phyloP scores from a whole-genome alignment of 2,797 vertebrate species.

The Myotis findleyi region DNA sequence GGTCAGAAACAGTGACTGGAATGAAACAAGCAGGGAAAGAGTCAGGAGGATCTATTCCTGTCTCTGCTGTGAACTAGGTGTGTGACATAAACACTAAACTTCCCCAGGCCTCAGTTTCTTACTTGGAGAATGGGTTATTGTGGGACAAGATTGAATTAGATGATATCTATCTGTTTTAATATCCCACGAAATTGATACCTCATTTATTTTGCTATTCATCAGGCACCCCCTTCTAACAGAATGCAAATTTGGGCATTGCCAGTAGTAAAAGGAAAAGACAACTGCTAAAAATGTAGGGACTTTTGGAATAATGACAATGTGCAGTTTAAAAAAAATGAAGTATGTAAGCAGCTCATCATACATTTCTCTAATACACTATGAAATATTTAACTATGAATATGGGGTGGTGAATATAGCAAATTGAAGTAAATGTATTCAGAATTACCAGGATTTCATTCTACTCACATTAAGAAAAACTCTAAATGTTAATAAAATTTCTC shows the following conservation, averaged over 20 bases:
- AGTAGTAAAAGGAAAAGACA: neutral
- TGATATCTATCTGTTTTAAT: neutral
- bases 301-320: constrained; percentile 7
- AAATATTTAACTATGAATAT: constrained; percentile 7
- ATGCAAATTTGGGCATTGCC: neutral
- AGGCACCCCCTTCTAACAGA: neutral
- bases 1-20: constrained; percentile 31
- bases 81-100: neutral
- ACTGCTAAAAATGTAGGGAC: neutral
- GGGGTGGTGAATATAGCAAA: neutral
- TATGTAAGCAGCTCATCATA: neutral
- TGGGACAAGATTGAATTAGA: neutral
- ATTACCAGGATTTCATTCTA: constrained; percentile 12
- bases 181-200: neutral
- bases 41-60: neutral
- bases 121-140: neutral
- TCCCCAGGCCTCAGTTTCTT: neutral
- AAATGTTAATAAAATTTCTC: constrained; percentile 15
- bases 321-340: neutral
- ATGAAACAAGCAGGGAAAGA: neutral
- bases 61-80: neutral
- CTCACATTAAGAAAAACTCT: constrained; percentile 45
- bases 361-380: neutral
- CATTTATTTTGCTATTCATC: neutral
- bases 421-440: neutral